Evolutionary conservation across 1,140 invertebrate species (phyloP), one percentile per base, ranked within the genome.

Genomic region (Cherax destructor): DNA sequence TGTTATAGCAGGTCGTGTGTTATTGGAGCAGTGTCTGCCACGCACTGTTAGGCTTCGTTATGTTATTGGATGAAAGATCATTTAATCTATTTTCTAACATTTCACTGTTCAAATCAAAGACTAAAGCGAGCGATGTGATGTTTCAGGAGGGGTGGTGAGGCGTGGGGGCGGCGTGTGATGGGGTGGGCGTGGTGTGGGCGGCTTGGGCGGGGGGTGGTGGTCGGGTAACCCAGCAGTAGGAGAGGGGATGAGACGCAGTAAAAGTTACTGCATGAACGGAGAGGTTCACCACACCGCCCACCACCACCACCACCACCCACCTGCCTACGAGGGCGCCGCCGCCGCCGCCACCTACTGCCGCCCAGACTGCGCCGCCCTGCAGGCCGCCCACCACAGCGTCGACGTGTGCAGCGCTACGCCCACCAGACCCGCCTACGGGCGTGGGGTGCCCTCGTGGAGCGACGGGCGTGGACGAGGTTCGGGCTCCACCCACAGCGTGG

Each of bases 361-460:
- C 24, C 85, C 84, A 47, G 65, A 72, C 61, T 83, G 85, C 65
- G 61, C 84, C 78, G 52, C 61, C 59, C 81, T 47, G 30, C 81
- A 83, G 30, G 81, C 56, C 61, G 24, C 81, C 81, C 59, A 80
- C 50, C 90, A 81, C 78, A 81, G 84, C 84, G 83, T 91, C n/a
- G 90, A 91, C 79, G 61, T 86, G 61, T 86, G 90, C 72, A 76
- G 84, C 84, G 84, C 77, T 61, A 87, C 84, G 59, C 30, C 81
- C 81, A 65, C 81, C 18, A 78, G 84, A 59, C 84, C 85, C 1
- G 90, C 90, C 78, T 87, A 86, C 52, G 90, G 90, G 77, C 90
- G 90, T n/a, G 90, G 84, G n/a, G 90, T 91, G 61, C 90, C 90
- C 61, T 65, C 76, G n/a, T 91, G 90, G 90, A 86, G 84, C 50